Conservation (phyloP, 2,888 invertebrate species). For the Apoda limacodes region DNA sequence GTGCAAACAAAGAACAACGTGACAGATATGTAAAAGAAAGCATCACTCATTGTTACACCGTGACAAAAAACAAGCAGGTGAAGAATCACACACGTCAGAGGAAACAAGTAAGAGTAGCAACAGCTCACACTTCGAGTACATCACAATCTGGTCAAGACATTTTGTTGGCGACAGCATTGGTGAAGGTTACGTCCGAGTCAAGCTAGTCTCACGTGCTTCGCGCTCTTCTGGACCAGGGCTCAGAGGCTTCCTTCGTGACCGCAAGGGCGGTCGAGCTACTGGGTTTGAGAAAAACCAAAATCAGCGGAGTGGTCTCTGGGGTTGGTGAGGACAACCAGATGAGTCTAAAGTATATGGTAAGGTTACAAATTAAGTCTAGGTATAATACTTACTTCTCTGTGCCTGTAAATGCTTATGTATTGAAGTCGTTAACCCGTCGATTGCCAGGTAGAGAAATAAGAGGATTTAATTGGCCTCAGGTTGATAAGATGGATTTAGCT, state of each 20-base stretch:
- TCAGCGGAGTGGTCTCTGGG: conserved; percentile 19
- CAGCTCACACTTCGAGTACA: conserved; percentile 12
- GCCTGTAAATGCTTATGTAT: conserved; percentile 14
- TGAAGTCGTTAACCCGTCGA: conserved; percentile 15
- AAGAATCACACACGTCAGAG: conserved; percentile 2
- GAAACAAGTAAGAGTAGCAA: conserved; percentile 4
- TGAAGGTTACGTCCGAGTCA: conserved; percentile 14
- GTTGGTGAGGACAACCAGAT: conserved; percentile 16
- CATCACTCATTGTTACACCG: conserved; percentile 16
- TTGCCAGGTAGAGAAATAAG: conserved; percentile 12
- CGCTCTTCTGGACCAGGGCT: conserved; percentile 22
- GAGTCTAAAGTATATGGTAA: conserved; percentile 16
- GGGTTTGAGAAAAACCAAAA: conserved; percentile 13
- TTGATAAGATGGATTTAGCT: conserved; percentile 13
- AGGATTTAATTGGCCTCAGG: conserved; percentile 11
- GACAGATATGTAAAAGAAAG: no score
- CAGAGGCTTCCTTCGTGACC: conserved; percentile 22
- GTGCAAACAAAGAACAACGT: conserved; percentile 14
- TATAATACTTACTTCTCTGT: conserved; percentile 4
- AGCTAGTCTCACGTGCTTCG: conserved; percentile 17
- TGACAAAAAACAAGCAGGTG: conserved; percentile 3
- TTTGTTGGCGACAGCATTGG: no score
- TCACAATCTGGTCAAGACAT: conserved; percentile 19
- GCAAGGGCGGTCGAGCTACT: conserved; percentile 18
- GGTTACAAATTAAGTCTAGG: conserved; percentile 8